These are phyloP conservation scores for Datnioides undecimradiatus DNA, from an alignment of 2,113 vertebrate genomes.

Conservation along the genomic window DNA sequence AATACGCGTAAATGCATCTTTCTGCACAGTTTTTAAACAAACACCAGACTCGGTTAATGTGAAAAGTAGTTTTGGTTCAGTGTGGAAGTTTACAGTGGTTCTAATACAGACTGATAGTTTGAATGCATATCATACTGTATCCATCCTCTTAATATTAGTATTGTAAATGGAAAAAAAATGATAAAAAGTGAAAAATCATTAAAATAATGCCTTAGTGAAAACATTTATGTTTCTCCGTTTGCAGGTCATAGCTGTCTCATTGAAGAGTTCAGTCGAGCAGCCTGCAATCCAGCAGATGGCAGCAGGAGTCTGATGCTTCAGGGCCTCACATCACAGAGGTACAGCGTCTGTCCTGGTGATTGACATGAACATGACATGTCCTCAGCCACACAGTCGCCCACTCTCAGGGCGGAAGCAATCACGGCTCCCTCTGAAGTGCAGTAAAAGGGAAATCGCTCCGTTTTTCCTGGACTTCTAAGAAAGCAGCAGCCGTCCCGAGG, in stretches of 20 bases:
- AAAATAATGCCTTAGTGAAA: background rate
- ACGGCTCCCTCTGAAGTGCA: constrained; percentile 68
- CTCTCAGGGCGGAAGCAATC: constrained; percentile 77
- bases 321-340: constrained; percentile 81
- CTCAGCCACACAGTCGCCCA: constrained; percentile 75
- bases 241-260: background rate
- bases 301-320: constrained; percentile 54
- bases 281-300: constrained; percentile 68
- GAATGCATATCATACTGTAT: background rate
- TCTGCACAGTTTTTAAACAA: background rate
- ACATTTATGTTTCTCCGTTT: constrained; percentile 13
- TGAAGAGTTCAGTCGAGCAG: background rate
- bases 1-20: background rate
- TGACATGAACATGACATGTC: constrained; percentile 74
- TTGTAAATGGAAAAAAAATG: background rate
- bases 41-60: background rate
- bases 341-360: constrained; percentile 70
- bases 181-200: background rate
- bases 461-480: constrained; percentile 67
- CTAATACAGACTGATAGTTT: background rate
- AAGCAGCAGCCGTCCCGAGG: constrained; percentile 62
- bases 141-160: background rate
- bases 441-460: constrained; percentile 62
- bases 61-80: background rate
- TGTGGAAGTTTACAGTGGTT: background rate